Evolutionary conservation across 2,113 vertebrate species (phyloP).

Genomic region (Miniopterus natalensis): DNA sequence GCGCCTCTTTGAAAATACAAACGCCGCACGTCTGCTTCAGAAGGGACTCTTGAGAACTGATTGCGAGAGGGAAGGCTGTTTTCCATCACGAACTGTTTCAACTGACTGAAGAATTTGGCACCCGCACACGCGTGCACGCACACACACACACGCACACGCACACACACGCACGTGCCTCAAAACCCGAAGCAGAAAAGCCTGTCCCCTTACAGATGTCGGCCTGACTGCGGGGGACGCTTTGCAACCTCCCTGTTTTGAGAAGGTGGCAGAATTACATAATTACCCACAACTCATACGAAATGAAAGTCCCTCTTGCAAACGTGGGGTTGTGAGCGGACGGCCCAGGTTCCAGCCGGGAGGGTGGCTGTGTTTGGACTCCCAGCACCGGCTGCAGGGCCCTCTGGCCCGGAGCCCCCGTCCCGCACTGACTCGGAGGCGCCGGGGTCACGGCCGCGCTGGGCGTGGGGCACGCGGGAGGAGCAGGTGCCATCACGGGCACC

Average conservation of each 20-base stretch:
- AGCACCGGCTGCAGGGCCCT: not conserved
- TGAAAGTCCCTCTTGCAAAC: constrained; percentile 86
- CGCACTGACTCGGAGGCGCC: rapidly evolving
- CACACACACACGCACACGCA: too few relatives aligned
- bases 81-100: not conserved
- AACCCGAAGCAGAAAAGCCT: not conserved
- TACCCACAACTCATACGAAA: constrained; percentile 85
- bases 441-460: not conserved
- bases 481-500: not conserved
- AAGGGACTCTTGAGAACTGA: not conserved
- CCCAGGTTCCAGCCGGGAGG: constrained; percentile 21
- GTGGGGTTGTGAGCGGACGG: constrained; percentile 79
- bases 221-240: constrained; percentile 13
- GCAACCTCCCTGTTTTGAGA: constrained; percentile 82
- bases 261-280: constrained; percentile 87
- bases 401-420: rapidly evolving
- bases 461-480: rapidly evolving
- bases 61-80: not conserved
- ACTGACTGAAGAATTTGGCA: not conserved
- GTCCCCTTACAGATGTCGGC: not conserved
- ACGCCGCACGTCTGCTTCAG: not conserved
- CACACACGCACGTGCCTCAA: not conserved
- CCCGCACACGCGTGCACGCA: too few relatives aligned
- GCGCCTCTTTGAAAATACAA: rapidly evolving
- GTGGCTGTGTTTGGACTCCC: not conserved